phyloP scores from a whole-genome alignment of 1,140 invertebrate genomes.

The Anagrus nilaparvatae region DNA sequence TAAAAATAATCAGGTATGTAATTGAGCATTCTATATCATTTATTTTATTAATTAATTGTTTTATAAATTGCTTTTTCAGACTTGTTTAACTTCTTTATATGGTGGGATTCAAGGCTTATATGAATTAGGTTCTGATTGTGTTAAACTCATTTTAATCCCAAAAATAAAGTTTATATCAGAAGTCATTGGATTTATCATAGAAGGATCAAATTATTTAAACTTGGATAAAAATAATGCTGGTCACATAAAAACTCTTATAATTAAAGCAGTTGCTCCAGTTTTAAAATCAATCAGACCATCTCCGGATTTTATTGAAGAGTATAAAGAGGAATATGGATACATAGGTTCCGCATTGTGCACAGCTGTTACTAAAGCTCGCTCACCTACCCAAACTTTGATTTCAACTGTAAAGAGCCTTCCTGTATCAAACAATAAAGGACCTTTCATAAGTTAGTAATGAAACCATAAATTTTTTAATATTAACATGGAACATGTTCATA shows the following conservation, averaged over 20 bases:
- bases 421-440: no score
- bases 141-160: slow-evolving; percentile 88
- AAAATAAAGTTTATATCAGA: slow-evolving; percentile 76
- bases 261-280: slow-evolving; percentile 80
- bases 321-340: slow-evolving; percentile 78
- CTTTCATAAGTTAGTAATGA: no score
- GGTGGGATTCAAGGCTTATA: slow-evolving; percentile 85
- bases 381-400: slow-evolving; percentile 40
- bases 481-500: no score
- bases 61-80: slow-evolving; percentile 37
- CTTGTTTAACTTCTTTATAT: slow-evolving; percentile 83
- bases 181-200: slow-evolving; percentile 66
- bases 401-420: no score
- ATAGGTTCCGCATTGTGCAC: slow-evolving; percentile 72
- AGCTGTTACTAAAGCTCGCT: slow-evolving; percentile 69
- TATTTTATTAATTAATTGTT: no score
- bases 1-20: slow-evolving; percentile 29
- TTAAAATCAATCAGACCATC: slow-evolving; percentile 65
- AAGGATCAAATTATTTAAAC: slow-evolving; percentile 54
- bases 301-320: slow-evolving; percentile 81
- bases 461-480: no score
- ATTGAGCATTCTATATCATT: neutral
- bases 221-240: slow-evolving; percentile 84
- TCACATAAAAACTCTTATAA: slow-evolving; percentile 80
- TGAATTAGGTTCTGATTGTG: slow-evolving; percentile 87